phyloP scores from a whole-genome alignment of 2,797 vertebrate genomes.

The Anabacerthia variegaticeps region DNA sequence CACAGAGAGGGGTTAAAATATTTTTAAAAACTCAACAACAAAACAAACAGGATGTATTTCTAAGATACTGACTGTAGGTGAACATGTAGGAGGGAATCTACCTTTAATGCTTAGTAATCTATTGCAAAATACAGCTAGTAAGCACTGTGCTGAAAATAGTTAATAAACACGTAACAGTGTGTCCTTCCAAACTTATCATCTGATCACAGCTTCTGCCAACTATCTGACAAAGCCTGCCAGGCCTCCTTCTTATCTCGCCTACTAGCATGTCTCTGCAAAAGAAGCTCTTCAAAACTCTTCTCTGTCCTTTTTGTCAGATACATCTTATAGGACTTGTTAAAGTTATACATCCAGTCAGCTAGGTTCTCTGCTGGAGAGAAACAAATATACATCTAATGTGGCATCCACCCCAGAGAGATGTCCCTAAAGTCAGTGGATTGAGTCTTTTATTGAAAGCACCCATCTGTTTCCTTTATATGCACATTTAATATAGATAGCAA shows the following conservation, averaged over 20 bases:
- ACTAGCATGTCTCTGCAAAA: background rate
- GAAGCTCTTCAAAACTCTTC: background rate
- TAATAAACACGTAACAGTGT: slow-evolving; percentile 20
- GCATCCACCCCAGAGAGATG: background rate
- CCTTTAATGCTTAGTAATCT: background rate
- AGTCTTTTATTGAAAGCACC: background rate
- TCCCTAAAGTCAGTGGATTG: background rate
- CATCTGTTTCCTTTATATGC: background rate
- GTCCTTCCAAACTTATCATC: slow-evolving; percentile 31
- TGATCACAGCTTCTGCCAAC: slow-evolving; percentile 30
- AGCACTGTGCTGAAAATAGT: slow-evolving; percentile 9
- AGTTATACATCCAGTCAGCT: background rate
- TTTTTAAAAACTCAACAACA: too few species aligned
- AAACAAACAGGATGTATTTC: accelerated
- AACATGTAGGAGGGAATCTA: background rate
- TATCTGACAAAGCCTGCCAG: slow-evolving; percentile 22
- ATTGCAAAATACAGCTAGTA: background rate
- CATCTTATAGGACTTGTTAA: background rate
- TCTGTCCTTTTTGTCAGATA: background rate
- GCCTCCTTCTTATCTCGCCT: background rate
- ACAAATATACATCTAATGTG: background rate
- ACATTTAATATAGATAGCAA: background rate
- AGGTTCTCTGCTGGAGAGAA: background rate
- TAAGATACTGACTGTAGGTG: background rate
- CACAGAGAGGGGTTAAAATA: background rate